These are phyloP conservation scores for Charina bottae DNA, from an alignment of 2,113 vertebrate genomes.

Conservation along the genomic window DNA sequence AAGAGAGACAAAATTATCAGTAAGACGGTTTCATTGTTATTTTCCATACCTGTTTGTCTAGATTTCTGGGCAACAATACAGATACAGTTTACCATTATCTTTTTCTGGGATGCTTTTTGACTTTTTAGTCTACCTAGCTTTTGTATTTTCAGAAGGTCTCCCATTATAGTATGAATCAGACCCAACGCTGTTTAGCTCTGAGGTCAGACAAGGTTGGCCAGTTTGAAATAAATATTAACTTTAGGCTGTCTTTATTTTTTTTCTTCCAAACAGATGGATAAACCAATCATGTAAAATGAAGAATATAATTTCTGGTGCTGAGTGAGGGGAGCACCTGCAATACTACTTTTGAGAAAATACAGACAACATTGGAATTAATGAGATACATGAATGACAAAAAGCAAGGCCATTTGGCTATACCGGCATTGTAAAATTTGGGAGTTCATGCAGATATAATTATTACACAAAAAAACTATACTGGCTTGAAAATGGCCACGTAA, in stretches of 20 bases:
- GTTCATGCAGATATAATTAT: background rate
- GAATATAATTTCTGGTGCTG: background rate
- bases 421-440: background rate
- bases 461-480: background rate
- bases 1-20: conserved; percentile 37
- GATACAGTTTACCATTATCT: background rate
- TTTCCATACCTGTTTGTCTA: background rate
- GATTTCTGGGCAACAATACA: background rate
- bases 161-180: no score
- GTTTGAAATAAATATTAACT: no score
- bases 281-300: background rate
- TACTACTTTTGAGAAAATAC: background rate
- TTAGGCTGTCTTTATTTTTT: no score
- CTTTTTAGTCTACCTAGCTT: no score
- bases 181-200: no score
- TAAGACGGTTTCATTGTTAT: background rate
- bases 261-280: no score
- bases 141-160: no score
- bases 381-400: background rate
- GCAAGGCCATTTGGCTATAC: background rate
- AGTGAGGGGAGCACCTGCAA: background rate
- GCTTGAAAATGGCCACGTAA: background rate
- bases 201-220: no score
- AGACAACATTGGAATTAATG: background rate
- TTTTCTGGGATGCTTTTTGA: background rate